phyloP scores from a whole-genome alignment of 1,140 invertebrate genomes.

The Calosoma granatense region DNA sequence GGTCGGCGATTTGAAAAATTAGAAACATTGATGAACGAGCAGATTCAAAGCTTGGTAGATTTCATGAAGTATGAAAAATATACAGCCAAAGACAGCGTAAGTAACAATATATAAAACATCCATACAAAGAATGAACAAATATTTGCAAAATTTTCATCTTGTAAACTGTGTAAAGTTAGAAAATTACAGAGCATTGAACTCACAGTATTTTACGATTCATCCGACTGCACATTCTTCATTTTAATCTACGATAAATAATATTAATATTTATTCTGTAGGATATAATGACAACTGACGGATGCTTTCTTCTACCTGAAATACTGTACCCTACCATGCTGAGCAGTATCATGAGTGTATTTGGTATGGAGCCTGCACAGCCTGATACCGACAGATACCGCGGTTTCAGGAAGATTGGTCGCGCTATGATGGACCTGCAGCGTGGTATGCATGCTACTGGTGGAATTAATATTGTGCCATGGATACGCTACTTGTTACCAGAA shows the following conservation, averaged over 20 bases:
- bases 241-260: too few species aligned
- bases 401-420: neutral
- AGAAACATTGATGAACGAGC: slow-evolving; percentile 40
- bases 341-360: neutral
- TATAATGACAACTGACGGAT: neutral
- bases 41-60: slow-evolving; percentile 44
- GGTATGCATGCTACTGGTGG: neutral
- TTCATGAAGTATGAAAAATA: slow-evolving; percentile 40
- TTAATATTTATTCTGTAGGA: neutral
- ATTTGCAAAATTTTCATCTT: too few species aligned
- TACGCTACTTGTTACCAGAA: neutral
- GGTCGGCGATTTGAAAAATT: slow-evolving; percentile 47
- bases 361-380: neutral
- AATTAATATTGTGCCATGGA: neutral
- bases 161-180: too few species aligned
- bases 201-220: too few species aligned
- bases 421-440: neutral
- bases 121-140: too few species aligned
- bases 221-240: too few species aligned
- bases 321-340: neutral
- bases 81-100: slow-evolving; percentile 16
- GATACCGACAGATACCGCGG: neutral
- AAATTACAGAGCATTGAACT: too few species aligned
- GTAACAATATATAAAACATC: too few species aligned
- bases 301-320: neutral